A percentile compares a stretch with the other conserved stretches of the same genome.
phyloP scores from a whole-genome alignment of 2,797 vertebrate species.

The Syngnathus rostellatus region DNA sequence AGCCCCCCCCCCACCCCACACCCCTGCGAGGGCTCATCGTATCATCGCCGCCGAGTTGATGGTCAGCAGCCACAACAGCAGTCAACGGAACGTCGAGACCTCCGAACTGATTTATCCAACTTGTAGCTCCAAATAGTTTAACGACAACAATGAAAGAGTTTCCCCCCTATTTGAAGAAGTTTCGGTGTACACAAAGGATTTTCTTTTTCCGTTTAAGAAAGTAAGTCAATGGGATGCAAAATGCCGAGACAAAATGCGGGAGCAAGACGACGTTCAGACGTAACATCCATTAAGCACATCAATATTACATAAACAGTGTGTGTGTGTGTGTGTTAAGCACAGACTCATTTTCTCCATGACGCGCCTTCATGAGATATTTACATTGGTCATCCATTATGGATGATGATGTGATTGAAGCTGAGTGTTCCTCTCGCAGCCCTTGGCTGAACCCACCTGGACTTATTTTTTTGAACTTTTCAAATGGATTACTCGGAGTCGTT shows the following conservation, averaged over 20 bases:
- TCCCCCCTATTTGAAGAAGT: not conserved
- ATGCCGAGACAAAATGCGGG: constrained; percentile 17
- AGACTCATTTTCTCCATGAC: constrained; percentile 70
- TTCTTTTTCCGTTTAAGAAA: not conserved
- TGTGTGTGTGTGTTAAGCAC: constrained; percentile 36
- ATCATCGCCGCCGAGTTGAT: constrained; percentile 47
- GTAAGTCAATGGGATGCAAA: not conserved
- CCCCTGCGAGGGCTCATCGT: constrained; percentile 65
- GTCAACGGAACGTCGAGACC: too few species aligned
- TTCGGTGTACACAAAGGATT: not conserved
- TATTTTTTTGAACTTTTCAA: not conserved
- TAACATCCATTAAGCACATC: constrained; percentile 52
- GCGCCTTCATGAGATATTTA: constrained; percentile 72
- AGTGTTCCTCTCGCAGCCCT: constrained; percentile 68
- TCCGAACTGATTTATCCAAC: too few species aligned
- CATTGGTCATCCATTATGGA: constrained; percentile 62
- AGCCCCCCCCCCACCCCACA: constrained; percentile 72
- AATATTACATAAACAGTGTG: constrained; percentile 37
- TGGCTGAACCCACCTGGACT: constrained; percentile 48
- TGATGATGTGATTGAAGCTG: constrained; percentile 76
- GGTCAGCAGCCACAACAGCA: too few species aligned
- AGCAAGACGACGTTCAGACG: constrained; percentile 34
- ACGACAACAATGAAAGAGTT: too few species aligned
- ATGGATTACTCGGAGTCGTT: too few species aligned
- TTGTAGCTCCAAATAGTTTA: not conserved